These are phyloP conservation scores for Eupithecia pulchellata DNA, from an alignment of 2,888 invertebrate genomes.

Conservation along the genomic window DNA sequence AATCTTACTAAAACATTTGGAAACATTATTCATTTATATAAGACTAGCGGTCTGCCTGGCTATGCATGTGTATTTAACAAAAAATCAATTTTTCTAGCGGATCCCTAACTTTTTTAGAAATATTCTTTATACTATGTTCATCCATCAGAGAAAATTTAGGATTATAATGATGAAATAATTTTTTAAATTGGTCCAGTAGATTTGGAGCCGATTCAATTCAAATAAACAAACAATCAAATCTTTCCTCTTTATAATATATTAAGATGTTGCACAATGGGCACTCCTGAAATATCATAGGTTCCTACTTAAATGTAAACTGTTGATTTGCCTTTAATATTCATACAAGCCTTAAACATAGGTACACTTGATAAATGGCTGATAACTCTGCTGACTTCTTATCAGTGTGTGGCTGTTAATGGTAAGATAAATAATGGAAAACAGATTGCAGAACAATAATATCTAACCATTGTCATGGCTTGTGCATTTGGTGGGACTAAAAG, in stretches of 20 bases:
- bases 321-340: constrained; percentile 21
- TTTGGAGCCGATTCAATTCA: too few species aligned
- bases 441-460: constrained; percentile 37
- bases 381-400: constrained; percentile 45
- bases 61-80: too few species aligned
- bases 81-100: too few species aligned
- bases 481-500: neutral
- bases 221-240: too few species aligned
- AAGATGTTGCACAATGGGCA: neutral
- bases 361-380: constrained; percentile 42
- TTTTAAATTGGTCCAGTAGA: too few species aligned
- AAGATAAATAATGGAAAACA: constrained; percentile 45
- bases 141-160: too few species aligned
- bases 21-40: neutral
- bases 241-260: neutral
- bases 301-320: constrained; percentile 10
- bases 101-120: too few species aligned
- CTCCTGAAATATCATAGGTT: neutral
- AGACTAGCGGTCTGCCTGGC: too few species aligned
- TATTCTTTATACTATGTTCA: too few species aligned
- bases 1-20: neutral
- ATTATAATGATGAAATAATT: too few species aligned
- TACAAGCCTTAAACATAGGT: constrained; percentile 19
- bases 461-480: neutral
- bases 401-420: constrained; percentile 43